Base-by-base conservation (phyloP, 1,140 invertebrate species). In the Drosophila littoralis region DNA sequence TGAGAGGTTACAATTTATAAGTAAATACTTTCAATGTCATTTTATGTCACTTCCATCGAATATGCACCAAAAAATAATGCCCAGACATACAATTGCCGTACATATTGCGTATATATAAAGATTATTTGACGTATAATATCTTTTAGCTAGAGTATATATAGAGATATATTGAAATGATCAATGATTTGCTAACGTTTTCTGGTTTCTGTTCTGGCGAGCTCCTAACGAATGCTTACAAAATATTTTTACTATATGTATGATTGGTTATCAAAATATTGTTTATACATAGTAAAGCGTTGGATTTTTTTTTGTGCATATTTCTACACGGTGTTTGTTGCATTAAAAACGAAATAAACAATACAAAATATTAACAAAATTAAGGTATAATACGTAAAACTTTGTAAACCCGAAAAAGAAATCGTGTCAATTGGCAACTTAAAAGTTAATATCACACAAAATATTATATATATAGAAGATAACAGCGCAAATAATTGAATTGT, bases 281-380 rank as follows among this genome's bases (percentile, higher is more conserved):
- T 71, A 64, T 35, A 75, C 38, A 52, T 75, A 65, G 58, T 75
- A 75, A 88, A 79, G 81, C 81, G 64, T 73, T 82, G 71, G 70
- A 52, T 40, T 79, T 79, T 79, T 79, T 79, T 78, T 80, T 85
- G 82, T 85, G 82, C 82, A 86, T 55, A 46, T 83, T 85, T 86
- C 81, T 85, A 85, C 82, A 85, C 82, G 65, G 75, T 86, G 76
- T 68, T 70, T 58, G 33, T 70, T 28, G 22, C 3, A 83, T 59
- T 65, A 59, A 74, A 66, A n/a, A n/a, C n/a, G n/a, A 52, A 64
- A 48, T 6, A 67, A 77, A 46, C 35, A 65, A 61, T 51, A 57
- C 52, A 46, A 59, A 71, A 57, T 67, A 60, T 48, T 46, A 66
- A 55, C 48, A 74, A 79, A 77, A 45, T 52, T 67, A 78, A 69